Percentiles rank a stretch among this genome's conserved stretches.
Evolutionary conservation across 2,888 invertebrate genomes (phyloP).

Genomic region (Macrosoma leucophasiata): DNA sequence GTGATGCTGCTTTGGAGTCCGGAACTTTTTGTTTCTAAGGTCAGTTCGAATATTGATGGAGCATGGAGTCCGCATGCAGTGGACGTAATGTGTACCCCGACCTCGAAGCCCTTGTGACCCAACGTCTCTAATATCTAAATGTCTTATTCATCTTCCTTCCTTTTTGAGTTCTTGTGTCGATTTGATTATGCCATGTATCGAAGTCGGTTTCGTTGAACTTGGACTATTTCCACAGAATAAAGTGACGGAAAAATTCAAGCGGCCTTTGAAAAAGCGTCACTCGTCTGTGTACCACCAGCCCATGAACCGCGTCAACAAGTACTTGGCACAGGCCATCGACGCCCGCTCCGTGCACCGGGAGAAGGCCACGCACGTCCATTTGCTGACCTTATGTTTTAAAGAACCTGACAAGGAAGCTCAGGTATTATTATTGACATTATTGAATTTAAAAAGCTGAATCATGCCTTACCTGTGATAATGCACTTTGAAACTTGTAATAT

Average conservation of each 20-base stretch:
- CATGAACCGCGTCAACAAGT: constrained; percentile 93
- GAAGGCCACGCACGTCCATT: constrained; percentile 91
- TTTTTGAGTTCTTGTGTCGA: constrained; percentile 6
- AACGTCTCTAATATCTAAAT: constrained; percentile 5
- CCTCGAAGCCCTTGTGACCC: constrained; percentile 4
- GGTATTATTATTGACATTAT: too few relatives aligned
- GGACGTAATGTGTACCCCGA: constrained; percentile 48
- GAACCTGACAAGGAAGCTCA: constrained; percentile 89
- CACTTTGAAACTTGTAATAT: too few relatives aligned
- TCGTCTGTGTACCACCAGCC: constrained; percentile 92
- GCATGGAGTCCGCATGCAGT: constrained; percentile 67
- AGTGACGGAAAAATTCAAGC: constrained; percentile 90
- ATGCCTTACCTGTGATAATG: too few relatives aligned
- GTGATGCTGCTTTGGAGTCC: constrained; percentile 73
- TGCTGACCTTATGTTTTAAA: constrained; percentile 89
- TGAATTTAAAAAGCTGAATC: too few relatives aligned
- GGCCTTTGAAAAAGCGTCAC: constrained; percentile 91
- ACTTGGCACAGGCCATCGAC: constrained; percentile 92
- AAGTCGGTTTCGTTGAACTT: constrained; percentile 32
- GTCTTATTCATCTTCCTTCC: constrained; percentile 1
- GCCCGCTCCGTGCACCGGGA: constrained; percentile 93
- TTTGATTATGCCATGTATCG: too few relatives aligned
- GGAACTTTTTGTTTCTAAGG: constrained; percentile 68
- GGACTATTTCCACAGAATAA: constrained; percentile 79
- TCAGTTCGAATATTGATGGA: constrained; percentile 58